These are phyloP conservation scores for Cepaea hortensis DNA, from an alignment of 2,888 invertebrate genomes.

Conservation along the genomic window DNA sequence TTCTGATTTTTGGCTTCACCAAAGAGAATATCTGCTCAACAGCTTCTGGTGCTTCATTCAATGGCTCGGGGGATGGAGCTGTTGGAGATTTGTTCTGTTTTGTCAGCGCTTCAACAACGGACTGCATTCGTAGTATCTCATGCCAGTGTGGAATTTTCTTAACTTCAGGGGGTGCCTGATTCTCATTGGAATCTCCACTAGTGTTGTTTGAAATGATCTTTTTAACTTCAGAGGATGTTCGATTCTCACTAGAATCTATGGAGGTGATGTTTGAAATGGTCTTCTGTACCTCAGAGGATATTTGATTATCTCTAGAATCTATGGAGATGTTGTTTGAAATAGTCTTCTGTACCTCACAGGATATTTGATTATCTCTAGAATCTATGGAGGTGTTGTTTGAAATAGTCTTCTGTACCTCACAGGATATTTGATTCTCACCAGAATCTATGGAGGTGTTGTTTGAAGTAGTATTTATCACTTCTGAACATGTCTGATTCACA, in stretches of 20 bases:
- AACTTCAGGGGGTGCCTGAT: background rate
- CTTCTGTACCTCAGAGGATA: background rate
- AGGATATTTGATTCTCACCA: background rate
- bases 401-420: background rate
- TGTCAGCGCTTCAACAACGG: background rate
- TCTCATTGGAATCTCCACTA: background rate
- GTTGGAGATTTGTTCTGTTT: background rate
- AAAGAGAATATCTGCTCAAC: slow-evolving; percentile 16
- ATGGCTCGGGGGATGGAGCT: background rate
- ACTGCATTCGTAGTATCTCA: slow-evolving; percentile 28
- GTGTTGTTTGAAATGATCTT: background rate
- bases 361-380: no score
- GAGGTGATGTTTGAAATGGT: background rate
- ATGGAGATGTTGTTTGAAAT: slow-evolving; percentile 25
- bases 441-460: background rate
- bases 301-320: background rate
- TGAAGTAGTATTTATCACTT: background rate
- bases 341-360: no score
- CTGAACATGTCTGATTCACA: background rate
- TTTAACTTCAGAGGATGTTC: background rate
- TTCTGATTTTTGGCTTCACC: slow-evolving; percentile 17
- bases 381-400: slow-evolving; percentile 2
- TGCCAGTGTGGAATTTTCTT: slow-evolving; percentile 42
- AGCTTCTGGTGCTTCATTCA: background rate
- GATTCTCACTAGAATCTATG: background rate